Base-by-base conservation (phyloP, 2,888 invertebrate genomes). In the Drosophila testacea region DNA sequence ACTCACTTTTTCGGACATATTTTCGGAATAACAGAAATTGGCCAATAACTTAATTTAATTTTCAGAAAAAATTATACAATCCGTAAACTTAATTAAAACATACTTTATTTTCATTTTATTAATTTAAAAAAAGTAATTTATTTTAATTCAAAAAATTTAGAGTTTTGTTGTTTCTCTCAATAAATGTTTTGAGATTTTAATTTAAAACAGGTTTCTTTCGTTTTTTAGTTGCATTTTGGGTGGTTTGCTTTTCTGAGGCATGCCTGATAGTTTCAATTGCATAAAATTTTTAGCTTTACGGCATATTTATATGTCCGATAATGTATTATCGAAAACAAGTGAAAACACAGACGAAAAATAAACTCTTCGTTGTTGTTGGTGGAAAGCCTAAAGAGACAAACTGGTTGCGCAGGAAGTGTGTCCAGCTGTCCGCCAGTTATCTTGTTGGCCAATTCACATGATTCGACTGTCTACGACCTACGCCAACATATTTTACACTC, bases 401-500 rank as follows among this genome's bases (percentile, higher is more conserved):
- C 83, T 79, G 80, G 78, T 78, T 79, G 72, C 69, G 38, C 78
- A 79, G 78, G 78, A 80, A 88, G 88, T 74, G 67, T 75, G 81
- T 73, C 79, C 79, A 75, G 51, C 74, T 75, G 74, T 69, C 69
- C 60, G 59, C 36, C 46, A 41, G 54, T 28, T 41, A 38, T 69
- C 73, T 73, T 70, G 85, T 83, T 83, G 83, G 72, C 83, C 78
- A 86, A 85, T 72, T 88, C 69, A 75, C 83, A 77, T 71, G 70
- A 85, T 73, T 88, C 69, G 68, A 79, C 88, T 76, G 88, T 75
- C 73, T 81, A 66, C 88, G 83, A 83, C 88, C 83, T 83, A 88
- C 83, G 73, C 75, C 88, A 83, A 83, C 78, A 75, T 73, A 70
- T 77, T 68, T 65, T 55, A 63, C 83, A 67, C 62, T 41, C 52